Base-by-base conservation (phyloP, 2,797 vertebrate genomes). In the Cyclura pinguis region DNA sequence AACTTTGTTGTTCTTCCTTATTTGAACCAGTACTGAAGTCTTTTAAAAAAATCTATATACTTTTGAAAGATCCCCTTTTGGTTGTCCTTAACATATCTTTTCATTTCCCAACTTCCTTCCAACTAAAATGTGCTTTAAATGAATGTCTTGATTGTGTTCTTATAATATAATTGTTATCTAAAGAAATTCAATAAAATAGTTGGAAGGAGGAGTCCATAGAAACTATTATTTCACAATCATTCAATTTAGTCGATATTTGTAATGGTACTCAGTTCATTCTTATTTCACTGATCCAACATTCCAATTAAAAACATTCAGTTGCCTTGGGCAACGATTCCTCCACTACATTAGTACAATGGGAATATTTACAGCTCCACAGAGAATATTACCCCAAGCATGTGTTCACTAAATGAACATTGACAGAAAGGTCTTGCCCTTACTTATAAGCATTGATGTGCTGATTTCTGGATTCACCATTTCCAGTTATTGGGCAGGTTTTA, bases 361-460 rank as follows among this genome's bases (percentile, higher is more conserved):
- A 88, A 86, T 89, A 80, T 93, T 92, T 93, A 87, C 91, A 91
- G 16, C 74, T 88, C 94, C 94, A 0, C 88, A 84, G 95, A 95
- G 93, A 94, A 88, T 69, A 59, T 24, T 83, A 83, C 0, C 0
- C 88, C 1, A 82, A 84, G 84, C 90, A 69, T 95, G 90, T 96
- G 93, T 89, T 94, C 93, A 3, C 2, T 85, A 94, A 93, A 95
- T 89, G 89, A 96, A 88, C 95, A 92, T 9, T 89, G 94, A 96
- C 95, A 90, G 9, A 93, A 91, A 96, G 95, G 95, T 96, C 96
- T 91, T 94, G 96, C 91, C 95, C 96, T 95, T 78, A 90, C 96
- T 97, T 96, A 97, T 93, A 94, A 96, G 94, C 95, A 93, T 2
- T 88, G 94, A 94, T 96, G 94, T 84, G 91, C 0, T 90, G 74